A percentile compares a stretch with the other conserved stretches of the same genome.
These are phyloP conservation scores for Tenthredo amoena DNA, from an alignment of 2,888 invertebrate species.

Conservation along the genomic window DNA sequence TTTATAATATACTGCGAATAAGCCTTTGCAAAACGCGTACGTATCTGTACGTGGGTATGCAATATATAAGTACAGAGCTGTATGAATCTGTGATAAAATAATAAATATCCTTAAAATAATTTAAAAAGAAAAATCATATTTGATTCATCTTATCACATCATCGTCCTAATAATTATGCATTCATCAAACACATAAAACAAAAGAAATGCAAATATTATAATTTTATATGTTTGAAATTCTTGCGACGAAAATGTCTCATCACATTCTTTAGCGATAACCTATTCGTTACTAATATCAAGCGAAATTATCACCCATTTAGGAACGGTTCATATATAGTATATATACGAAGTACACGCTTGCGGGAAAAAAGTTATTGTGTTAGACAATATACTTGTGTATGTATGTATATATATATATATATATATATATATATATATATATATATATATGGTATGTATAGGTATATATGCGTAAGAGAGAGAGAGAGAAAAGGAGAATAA, in stretches of 20 bases:
- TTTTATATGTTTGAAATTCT: neutral
- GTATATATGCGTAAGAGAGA: neutral
- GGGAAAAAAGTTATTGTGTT: neutral
- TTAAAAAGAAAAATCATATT: neutral
- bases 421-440: no score
- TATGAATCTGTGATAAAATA: neutral
- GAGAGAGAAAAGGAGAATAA: neutral
- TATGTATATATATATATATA: no score
- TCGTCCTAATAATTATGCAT: neutral
- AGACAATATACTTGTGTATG: neutral
- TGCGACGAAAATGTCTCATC: neutral
- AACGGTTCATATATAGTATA: neutral
- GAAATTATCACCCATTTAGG: neutral
- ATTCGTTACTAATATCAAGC: neutral
- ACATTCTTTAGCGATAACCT: neutral
- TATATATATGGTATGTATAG: no score
- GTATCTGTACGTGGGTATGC: neutral
- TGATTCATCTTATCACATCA: no score
- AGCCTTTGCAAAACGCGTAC: neutral
- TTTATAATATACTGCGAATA: neutral
- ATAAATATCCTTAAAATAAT: neutral
- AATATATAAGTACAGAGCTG: no score
- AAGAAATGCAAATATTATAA: neutral
- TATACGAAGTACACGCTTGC: neutral
- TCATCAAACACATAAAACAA: neutral